These are phyloP conservation scores for Pseudorhombus dupliciocellatus DNA, from an alignment of 2,113 vertebrate genomes.

Conservation along the genomic window DNA sequence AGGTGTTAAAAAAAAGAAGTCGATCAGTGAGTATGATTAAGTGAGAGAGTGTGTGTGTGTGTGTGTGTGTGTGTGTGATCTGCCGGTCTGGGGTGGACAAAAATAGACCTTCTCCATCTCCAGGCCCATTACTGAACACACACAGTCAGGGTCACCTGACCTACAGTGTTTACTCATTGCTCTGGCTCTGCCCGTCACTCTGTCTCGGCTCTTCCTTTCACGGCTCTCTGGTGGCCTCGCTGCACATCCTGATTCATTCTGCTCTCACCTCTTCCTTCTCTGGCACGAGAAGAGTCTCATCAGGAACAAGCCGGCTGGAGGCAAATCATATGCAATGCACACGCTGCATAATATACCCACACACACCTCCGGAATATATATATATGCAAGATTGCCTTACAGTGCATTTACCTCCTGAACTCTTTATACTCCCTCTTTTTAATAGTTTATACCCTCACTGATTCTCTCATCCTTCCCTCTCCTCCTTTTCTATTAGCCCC, in stretches of 20 bases:
- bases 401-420: not conserved
- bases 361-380: not conserved
- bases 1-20: too few relatives aligned
- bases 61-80: conserved; percentile 16
- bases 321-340: not conserved
- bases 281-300: not conserved
- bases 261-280: not conserved
- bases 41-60: not conserved
- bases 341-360: not conserved
- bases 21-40: not conserved
- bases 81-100: conserved; percentile 20
- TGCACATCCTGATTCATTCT: not conserved
- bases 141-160: conserved; percentile 38
- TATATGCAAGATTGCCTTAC: not conserved
- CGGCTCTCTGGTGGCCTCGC: not conserved
- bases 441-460: not conserved
- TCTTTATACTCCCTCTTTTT: not conserved
- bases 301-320: not conserved
- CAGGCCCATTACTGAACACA: conserved; percentile 44
- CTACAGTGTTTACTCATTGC: conserved; percentile 33
- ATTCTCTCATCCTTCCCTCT: not conserved
- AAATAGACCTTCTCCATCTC: conserved; percentile 51
- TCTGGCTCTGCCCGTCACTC: conserved; percentile 4
- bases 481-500: not conserved
- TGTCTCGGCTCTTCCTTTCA: not conserved